Conservation (phyloP, 2,888 invertebrate species). For the Cataglyphis livida region DNA sequence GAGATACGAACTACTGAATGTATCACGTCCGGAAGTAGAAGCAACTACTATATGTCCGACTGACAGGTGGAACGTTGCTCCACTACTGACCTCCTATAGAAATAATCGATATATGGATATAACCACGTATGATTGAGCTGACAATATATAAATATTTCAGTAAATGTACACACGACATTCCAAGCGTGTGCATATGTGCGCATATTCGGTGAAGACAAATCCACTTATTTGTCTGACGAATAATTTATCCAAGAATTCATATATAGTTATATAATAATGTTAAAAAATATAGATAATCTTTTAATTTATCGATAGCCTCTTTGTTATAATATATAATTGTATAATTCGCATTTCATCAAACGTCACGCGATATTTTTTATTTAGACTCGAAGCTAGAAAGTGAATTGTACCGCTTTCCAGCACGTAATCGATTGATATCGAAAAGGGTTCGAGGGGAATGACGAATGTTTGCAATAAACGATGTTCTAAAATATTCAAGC, state of each 20-base stretch:
- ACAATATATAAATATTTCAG: conserved; percentile 59
- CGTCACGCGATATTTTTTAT: not conserved
- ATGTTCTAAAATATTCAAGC: conserved; percentile 47
- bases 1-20: conserved; percentile 49
- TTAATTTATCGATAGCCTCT: not conserved
- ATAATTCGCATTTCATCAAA: conserved; percentile 1
- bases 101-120: conserved; percentile 84
- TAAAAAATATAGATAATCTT: not conserved
- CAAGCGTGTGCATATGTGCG: not conserved
- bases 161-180: conserved; percentile 30
- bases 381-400: not conserved
- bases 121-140: conserved; percentile 78
- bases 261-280: not conserved
- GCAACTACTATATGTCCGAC: conserved; percentile 74
- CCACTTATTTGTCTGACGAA: not conserved
- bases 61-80: conserved; percentile 74
- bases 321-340: not conserved
- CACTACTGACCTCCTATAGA: conserved; percentile 82
- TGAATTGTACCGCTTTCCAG: conserved; percentile 4
- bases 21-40: conserved; percentile 71
- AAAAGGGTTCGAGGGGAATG: not conserved
- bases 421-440: conserved; percentile 35
- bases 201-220: not conserved
- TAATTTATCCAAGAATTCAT: not conserved
- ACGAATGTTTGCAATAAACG: conserved; percentile 20